Conservation (phyloP, 2,113 vertebrate genomes). For the Isichthys henryi region DNA sequence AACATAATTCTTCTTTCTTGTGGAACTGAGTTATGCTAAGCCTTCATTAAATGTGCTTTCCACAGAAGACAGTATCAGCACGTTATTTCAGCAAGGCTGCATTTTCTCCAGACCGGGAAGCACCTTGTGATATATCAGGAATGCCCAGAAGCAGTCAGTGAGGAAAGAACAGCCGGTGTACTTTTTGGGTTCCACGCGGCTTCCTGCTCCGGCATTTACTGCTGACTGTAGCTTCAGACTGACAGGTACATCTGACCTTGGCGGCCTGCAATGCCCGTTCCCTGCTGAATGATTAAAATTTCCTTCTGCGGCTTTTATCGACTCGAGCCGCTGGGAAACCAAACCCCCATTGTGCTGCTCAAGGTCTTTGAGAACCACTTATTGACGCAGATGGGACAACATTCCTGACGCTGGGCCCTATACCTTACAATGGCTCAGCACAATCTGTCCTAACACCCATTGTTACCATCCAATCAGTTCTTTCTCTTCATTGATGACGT, state of each 20-base stretch:
- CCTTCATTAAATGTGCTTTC: neutral
- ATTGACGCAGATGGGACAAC: neutral
- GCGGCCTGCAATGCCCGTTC: neutral
- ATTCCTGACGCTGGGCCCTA: neutral
- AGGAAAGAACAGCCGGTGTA: neutral
- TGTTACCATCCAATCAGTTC: neutral
- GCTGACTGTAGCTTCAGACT: neutral
- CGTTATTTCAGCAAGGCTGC: neutral
- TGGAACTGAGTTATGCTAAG: neutral
- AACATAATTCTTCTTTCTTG: neutral
- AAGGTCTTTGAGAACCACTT: slow-evolving; percentile 1
- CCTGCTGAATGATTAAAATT: neutral
- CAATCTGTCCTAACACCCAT: neutral
- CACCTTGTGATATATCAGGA: neutral
- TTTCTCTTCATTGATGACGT: neutral
- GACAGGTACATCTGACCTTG: neutral
- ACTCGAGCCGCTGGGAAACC: neutral
- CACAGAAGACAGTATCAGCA: neutral
- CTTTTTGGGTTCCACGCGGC: neutral
- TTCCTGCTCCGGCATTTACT: neutral
- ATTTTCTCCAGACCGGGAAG: neutral
- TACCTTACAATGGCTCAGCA: neutral
- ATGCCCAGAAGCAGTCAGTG: neutral
- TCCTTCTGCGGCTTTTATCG: neutral
- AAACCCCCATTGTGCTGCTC: neutral